Conservation (phyloP, 2,113 vertebrate species). For the Cheilinus undulatus region DNA sequence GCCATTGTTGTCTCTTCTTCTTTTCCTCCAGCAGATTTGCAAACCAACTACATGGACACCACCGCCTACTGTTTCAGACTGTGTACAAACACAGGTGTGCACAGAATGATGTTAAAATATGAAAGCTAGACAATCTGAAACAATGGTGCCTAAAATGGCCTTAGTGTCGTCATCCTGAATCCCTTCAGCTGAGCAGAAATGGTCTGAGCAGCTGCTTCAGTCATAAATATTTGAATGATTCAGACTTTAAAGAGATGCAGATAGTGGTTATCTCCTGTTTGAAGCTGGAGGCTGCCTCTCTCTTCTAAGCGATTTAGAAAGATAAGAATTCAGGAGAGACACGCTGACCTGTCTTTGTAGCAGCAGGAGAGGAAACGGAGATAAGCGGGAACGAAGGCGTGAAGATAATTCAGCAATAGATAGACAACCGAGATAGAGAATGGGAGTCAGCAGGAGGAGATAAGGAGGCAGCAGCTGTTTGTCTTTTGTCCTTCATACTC, state of each 20-base stretch:
- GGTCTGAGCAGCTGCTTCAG: too few relatives aligned
- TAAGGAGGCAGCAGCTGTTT: slow-evolving; percentile 11
- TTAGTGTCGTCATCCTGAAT: too few relatives aligned
- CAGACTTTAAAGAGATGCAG: not conserved
- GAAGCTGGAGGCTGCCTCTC: not conserved
- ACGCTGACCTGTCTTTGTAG: slow-evolving; percentile 3
- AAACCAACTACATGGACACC: too few relatives aligned
- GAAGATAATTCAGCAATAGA: slow-evolving; percentile 10
- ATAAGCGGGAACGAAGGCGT: not conserved
- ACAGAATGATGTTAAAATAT: too few relatives aligned
- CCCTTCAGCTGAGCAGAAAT: too few relatives aligned
- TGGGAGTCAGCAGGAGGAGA: slow-evolving; percentile 17
- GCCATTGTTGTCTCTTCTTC: too few relatives aligned
- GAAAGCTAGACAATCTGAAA: too few relatives aligned
- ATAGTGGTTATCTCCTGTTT: not conserved
- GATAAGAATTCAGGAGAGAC: not conserved
- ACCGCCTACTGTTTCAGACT: too few relatives aligned
- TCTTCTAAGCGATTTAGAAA: not conserved
- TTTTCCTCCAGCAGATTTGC: too few relatives aligned
- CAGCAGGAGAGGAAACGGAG: not conserved
- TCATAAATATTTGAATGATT: not conserved
- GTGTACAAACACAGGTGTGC: too few relatives aligned
- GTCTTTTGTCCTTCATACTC: slow-evolving; percentile 6
- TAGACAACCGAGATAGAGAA: slow-evolving; percentile 27
- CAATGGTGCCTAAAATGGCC: too few relatives aligned